Percentiles rank a stretch among this genome's conserved stretches.
phyloP scores from a whole-genome alignment of 2,797 vertebrate genomes.

The Oreortyx pictus region DNA sequence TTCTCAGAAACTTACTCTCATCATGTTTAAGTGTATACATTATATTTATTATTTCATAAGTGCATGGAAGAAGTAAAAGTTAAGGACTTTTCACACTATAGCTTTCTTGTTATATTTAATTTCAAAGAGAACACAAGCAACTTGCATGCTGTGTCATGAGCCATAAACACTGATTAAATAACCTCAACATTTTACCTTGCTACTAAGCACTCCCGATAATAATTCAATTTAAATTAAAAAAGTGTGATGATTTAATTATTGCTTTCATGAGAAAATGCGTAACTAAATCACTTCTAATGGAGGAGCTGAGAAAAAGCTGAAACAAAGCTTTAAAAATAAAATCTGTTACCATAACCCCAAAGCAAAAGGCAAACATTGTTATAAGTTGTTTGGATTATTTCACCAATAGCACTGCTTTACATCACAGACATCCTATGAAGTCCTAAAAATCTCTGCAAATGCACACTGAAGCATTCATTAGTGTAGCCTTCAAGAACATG shows the following conservation, averaged over 20 bases:
- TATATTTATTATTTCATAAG: neutral
- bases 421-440: neutral
- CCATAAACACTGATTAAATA: conserved; percentile 4
- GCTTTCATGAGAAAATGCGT: neutral
- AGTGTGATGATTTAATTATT: neutral
- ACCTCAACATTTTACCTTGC: neutral
- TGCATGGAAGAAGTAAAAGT: neutral
- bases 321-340: neutral
- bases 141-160: neutral
- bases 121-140: neutral
- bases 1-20: neutral
- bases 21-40: neutral
- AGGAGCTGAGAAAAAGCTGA: neutral
- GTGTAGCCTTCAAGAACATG: neutral
- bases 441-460: neutral
- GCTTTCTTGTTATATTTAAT: neutral
- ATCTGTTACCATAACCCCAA: neutral
- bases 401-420: neutral
- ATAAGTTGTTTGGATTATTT: neutral
- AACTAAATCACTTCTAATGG: conserved; percentile 1
- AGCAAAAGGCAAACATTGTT: neutral
- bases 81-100: neutral
- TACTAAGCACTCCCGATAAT: neutral
- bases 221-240: conserved; percentile 31
- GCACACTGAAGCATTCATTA: neutral